phyloP scores from a whole-genome alignment of 2,888 invertebrate species.

The Herminia tarsipennalis region DNA sequence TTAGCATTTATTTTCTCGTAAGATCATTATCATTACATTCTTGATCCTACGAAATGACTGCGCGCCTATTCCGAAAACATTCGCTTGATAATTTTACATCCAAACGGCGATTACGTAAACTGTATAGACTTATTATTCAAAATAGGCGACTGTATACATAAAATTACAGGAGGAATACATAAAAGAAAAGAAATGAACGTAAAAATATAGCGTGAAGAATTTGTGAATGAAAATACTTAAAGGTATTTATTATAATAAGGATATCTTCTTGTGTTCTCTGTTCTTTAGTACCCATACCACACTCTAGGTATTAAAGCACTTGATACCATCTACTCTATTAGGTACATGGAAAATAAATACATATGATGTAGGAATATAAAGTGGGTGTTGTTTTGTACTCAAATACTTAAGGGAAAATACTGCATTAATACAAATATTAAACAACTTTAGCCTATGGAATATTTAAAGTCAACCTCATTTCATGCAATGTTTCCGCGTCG shows the following conservation, averaged over 20 bases:
- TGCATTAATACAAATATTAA: no score
- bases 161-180: conserved; percentile 35
- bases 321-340: conserved; percentile 7
- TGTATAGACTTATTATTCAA: conserved; percentile 44
- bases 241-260: conserved; percentile 24
- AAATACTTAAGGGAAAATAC: no score
- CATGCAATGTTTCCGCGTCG: not conserved
- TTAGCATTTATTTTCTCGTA: conserved; percentile 27
- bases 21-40: conserved; percentile 40
- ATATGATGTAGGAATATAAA: no score
- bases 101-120: conserved; percentile 35
- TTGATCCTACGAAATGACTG: conserved; percentile 26
- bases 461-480: not conserved
- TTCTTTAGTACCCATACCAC: conserved; percentile 4
- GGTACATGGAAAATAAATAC: conserved; percentile 9
- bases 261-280: conserved; percentile 11
- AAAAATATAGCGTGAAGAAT: conserved; percentile 34
- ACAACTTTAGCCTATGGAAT: no score
- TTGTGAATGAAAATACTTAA: conserved; percentile 27
- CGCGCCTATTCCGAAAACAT: conserved; percentile 35
- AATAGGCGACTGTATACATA: conserved; percentile 37
- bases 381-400: no score
- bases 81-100: conserved; percentile 43
- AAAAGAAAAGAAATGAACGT: conserved; percentile 30
- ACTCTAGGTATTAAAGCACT: conserved; percentile 1